Percentiles rank a stretch among this genome's conserved stretches.
phyloP scores from a whole-genome alignment of 2,113 vertebrate genomes.

The Thamnaconus septentrionalis region DNA sequence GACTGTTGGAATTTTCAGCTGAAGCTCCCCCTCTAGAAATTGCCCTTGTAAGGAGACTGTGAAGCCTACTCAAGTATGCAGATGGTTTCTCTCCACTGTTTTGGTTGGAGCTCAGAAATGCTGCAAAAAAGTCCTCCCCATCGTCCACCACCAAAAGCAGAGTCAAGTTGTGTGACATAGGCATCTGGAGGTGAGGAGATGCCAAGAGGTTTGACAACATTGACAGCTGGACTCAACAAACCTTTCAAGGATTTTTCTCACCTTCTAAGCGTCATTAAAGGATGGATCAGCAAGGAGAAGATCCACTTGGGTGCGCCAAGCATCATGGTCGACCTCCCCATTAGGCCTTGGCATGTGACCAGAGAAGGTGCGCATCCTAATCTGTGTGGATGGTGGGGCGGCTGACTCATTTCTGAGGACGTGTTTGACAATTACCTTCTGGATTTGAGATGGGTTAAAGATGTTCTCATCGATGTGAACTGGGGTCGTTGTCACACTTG shows the following conservation, averaged over 20 bases:
- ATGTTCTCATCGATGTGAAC: neutral
- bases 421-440: neutral
- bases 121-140: too few species aligned
- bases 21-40: too few species aligned
- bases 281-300: neutral
- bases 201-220: conserved; percentile 20
- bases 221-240: conserved; percentile 24
- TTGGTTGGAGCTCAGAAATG: too few species aligned
- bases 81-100: too few species aligned
- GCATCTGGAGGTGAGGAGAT: neutral
- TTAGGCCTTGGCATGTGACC: neutral
- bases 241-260: conserved; percentile 3
- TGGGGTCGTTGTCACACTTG: neutral
- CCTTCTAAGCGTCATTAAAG: neutral
- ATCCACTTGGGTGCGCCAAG: neutral
- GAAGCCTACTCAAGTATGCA: too few species aligned
- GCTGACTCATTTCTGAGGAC: neutral
- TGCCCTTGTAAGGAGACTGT: too few species aligned
- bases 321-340: neutral
- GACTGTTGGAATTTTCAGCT: too few species aligned
- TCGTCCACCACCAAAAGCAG: conserved; percentile 24
- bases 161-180: conserved; percentile 33
- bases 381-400: neutral
- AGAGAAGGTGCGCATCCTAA: neutral
- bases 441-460: conserved; percentile 1